A percentile compares a stretch with the other conserved stretches of the same genome.
These are phyloP conservation scores for Spatula versicolor DNA, from an alignment of 2,797 vertebrate species.

Conservation along the genomic window DNA sequence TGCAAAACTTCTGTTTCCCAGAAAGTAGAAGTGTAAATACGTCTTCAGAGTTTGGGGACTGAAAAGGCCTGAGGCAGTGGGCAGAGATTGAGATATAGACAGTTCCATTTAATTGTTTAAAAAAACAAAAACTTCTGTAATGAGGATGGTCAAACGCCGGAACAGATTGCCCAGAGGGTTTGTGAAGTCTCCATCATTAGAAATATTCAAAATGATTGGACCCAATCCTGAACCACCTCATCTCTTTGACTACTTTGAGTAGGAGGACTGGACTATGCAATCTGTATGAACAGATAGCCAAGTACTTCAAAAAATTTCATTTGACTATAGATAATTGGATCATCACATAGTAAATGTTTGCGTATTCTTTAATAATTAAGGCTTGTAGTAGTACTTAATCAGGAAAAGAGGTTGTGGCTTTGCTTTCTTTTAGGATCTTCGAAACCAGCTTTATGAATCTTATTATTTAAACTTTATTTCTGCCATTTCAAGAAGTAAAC, in stretches of 20 bases:
- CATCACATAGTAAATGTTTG: not conserved
- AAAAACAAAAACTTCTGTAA: not conserved
- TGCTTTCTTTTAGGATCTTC: conserved; percentile 86
- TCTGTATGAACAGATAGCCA: not conserved
- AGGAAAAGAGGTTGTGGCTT: not conserved
- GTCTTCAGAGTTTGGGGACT: not conserved
- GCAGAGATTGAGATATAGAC: not conserved
- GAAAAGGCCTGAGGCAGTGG: not conserved
- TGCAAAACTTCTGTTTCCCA: not conserved
- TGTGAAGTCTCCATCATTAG: not conserved
- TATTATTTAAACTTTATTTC: conserved; percentile 99
- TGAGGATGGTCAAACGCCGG: not conserved
- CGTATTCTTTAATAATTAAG: not conserved
- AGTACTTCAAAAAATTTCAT: not conserved
- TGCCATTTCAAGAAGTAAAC: conserved; percentile 96
- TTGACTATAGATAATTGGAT: not conserved
- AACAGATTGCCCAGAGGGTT: not conserved
- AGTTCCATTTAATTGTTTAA: not conserved
- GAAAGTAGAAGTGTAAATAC: not conserved
- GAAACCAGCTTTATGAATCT: conserved; percentile 94
- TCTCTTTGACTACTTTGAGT: not conserved
- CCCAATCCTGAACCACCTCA: not conserved
- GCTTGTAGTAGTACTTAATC: not conserved
- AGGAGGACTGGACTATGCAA: accelerated
- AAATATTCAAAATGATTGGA: not conserved